Base-by-base conservation (phyloP, 2,888 invertebrate genomes). In the Lasioglossum leucozonium region DNA sequence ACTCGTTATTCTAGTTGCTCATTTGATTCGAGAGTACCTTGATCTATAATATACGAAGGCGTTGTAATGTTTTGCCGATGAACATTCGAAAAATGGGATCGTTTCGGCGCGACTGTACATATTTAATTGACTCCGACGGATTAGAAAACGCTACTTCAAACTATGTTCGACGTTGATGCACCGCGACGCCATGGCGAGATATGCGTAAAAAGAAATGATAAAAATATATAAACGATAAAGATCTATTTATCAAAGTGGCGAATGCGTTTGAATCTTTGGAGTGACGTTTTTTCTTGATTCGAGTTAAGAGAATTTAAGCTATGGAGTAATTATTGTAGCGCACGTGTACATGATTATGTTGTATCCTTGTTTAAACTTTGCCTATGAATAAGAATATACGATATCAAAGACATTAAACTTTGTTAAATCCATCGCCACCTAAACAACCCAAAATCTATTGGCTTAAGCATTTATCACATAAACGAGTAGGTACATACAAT, bases 321-420 rank as follows among this genome's bases (percentile, higher is more conserved):
- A 83, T 76, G 80, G 86, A 89, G 75, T 91, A 92, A 91, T 89
- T 86, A 91, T 91, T 91, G 90, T 93, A 92, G 84, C 83, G 86
- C 92, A 92, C 88, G 85, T 88, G 88, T 91, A 92, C 89, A 93
- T 89, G 89, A 91, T 91, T 92, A 91, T 89, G 86, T 91, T 92
- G 91, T 93, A 93, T 90, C 90, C 89, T 92, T 88, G 90, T 92
- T 92, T 92, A 91, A 91, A 89, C 90, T 88, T 91, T 90, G 90
- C 81, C 87, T 90, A 91, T 87, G 84, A 87, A 89, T 91, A 90
- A 90, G 87, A 89, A 92, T 92, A 91, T 84, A 90, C 77, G 67
- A 88, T 91, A 88, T 84, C 62, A 88, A 89, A 88, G 62, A 91
- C 83, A 26, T 30, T 30, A 62, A 16, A 62, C 62, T 8, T 30